These are phyloP conservation scores for Enteromius afrohamiltoni DNA, from an alignment of 2,797 vertebrate species.

Conservation along the genomic window DNA sequence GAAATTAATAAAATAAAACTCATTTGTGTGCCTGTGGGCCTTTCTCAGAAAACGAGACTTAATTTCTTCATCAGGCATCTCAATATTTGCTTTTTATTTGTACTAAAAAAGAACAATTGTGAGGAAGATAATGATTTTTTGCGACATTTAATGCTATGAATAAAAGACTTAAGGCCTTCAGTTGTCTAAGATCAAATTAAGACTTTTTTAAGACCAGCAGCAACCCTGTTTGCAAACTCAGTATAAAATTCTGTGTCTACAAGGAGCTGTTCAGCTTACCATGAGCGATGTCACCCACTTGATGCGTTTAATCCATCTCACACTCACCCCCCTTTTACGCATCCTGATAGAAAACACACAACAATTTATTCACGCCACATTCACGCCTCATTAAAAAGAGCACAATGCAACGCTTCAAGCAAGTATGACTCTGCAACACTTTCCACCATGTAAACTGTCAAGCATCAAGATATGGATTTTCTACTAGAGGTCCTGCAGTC, in stretches of 20 bases:
- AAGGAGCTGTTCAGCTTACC: slow-evolving; percentile 5
- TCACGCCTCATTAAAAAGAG: slow-evolving; percentile 9
- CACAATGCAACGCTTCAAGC: slow-evolving; percentile 21
- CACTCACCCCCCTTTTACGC: background rate
- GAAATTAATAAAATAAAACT: background rate
- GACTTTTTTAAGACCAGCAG: background rate
- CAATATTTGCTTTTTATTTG: background rate
- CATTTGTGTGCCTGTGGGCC: no score
- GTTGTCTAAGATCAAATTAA: background rate
- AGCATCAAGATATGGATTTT: slow-evolving; percentile 45
- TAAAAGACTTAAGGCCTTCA: background rate
- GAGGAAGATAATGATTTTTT: background rate
- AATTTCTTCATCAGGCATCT: background rate
- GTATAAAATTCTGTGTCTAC: background rate
- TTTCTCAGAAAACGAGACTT: background rate
- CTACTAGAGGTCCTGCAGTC: slow-evolving; percentile 48
- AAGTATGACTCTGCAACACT: slow-evolving; percentile 43
- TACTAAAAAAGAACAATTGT: background rate
- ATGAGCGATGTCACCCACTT: background rate
- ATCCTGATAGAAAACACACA: slow-evolving; percentile 32
- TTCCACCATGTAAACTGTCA: slow-evolving; percentile 49
- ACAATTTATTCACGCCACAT: slow-evolving; percentile 21
- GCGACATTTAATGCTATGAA: background rate
- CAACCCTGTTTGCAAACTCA: background rate
- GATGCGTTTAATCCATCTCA: slow-evolving; percentile 8